Percentiles rank a stretch among this genome's conserved stretches.
Conservation (phyloP, 2,888 invertebrate species). For the Aromia moschata region DNA sequence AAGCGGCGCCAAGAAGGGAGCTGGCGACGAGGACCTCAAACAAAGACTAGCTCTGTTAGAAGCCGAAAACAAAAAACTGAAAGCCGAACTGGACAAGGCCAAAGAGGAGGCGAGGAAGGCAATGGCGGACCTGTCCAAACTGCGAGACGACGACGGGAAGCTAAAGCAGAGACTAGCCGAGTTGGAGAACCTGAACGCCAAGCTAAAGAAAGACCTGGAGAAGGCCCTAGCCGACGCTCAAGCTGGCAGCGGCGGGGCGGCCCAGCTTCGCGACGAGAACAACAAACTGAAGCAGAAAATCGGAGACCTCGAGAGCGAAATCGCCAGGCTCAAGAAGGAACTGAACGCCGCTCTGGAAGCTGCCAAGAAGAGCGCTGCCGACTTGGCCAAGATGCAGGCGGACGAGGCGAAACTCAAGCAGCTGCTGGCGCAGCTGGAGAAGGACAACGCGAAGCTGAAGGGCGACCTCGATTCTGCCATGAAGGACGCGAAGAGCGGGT, state of each 20-base stretch:
- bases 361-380: conserved; percentile 27
- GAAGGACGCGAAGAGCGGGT: conserved; percentile 30
- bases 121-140: conserved; percentile 29
- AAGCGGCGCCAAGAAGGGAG: conserved; percentile 37
- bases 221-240: conserved; percentile 14
- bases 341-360: conserved; percentile 32
- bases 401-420: conserved; percentile 36
- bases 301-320: conserved; percentile 38
- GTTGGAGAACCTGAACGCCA: conserved; percentile 32
- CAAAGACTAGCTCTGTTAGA: conserved; percentile 39
- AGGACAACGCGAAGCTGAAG: conserved; percentile 42
- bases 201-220: conserved; percentile 33
- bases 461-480: conserved; percentile 35
- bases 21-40: conserved; percentile 33
- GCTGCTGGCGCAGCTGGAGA: conserved; percentile 37
- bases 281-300: conserved; percentile 42
- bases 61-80: conserved; percentile 44
- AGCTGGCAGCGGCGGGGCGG: not conserved
- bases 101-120: conserved; percentile 28
- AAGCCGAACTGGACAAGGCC: conserved; percentile 30
- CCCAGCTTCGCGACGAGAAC: conserved; percentile 37
- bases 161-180: conserved; percentile 30
- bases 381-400: conserved; percentile 22
- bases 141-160: conserved; percentile 33
- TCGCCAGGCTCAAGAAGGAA: conserved; percentile 33